Conservation (phyloP, 2,888 invertebrate species). For the Spodoptera exigua region DNA sequence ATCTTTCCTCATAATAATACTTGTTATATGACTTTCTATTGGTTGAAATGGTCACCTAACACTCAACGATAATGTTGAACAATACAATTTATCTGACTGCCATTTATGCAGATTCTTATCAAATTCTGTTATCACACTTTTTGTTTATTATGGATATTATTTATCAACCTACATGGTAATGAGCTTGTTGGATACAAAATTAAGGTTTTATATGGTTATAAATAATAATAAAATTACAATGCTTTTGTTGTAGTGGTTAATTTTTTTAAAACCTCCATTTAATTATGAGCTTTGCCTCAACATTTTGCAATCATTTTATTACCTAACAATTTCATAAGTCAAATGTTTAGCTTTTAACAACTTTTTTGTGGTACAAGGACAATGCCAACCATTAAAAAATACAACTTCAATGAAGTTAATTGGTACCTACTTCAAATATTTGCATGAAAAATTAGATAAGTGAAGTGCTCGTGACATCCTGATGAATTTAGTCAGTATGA, state of each 20-base stretch:
- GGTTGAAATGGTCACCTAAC: slow-evolving; percentile 33
- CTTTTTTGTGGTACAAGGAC: neutral
- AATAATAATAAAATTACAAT: neutral
- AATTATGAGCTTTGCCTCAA: neutral
- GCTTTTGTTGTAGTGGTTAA: too few species aligned
- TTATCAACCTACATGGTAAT: slow-evolving; percentile 18
- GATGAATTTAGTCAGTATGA: too few species aligned
- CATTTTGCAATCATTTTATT: neutral
- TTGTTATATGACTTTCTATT: neutral
- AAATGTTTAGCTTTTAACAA: neutral
- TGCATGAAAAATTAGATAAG: neutral
- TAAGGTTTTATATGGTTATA: neutral
- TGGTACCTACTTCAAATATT: neutral
- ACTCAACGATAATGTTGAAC: slow-evolving; percentile 23
- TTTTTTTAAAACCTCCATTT: neutral
- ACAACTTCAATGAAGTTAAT: neutral
- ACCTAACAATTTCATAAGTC: slow-evolving; percentile 1
- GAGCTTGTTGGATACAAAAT: neutral
- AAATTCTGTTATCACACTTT: slow-evolving; percentile 38
- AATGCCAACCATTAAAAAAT: too few species aligned
- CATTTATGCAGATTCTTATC: slow-evolving; percentile 29
- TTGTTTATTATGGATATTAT: slow-evolving; percentile 32
- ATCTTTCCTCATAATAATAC: too few species aligned
- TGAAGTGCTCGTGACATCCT: slow-evolving; percentile 3
- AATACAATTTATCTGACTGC: slow-evolving; percentile 43